These are phyloP conservation scores for Brachionus plicatilis DNA, from an alignment of 1,140 invertebrate genomes.

Conservation along the genomic window DNA sequence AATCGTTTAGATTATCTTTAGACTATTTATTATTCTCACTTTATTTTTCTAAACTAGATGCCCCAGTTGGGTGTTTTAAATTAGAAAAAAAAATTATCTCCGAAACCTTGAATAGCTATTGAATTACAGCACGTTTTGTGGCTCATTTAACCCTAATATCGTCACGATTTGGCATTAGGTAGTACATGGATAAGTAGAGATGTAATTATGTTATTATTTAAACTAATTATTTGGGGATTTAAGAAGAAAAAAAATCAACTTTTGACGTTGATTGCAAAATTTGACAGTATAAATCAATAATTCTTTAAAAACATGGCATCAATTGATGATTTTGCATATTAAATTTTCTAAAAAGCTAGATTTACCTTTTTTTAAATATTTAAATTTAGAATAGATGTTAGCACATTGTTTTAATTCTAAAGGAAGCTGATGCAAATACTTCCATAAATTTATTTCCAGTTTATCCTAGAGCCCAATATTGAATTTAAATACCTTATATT, in stretches of 20 bases:
- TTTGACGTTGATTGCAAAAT: neutral
- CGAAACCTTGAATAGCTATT: neutral
- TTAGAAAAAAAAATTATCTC: neutral
- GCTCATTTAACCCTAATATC: neutral
- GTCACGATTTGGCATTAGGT: neutral
- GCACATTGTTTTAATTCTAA: neutral
- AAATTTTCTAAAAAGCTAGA: neutral
- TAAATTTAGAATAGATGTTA: neutral
- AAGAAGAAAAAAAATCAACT: neutral
- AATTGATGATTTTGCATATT: neutral
- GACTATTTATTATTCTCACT: neutral
- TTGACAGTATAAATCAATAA: neutral
- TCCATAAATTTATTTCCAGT: no score
- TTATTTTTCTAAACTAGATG: neutral
- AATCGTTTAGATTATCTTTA: neutral
- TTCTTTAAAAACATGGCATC: neutral
- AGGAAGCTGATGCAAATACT: neutral
- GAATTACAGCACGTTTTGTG: neutral
- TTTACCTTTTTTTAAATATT: neutral
- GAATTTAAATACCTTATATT: neutral
- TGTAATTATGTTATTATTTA: neutral
- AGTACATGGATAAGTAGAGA: neutral
- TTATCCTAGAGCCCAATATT: neutral
- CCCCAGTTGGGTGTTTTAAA: neutral
- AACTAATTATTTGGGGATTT: neutral